Conservation (phyloP, 2,797 vertebrate genomes). For the Chrosomus eos region DNA sequence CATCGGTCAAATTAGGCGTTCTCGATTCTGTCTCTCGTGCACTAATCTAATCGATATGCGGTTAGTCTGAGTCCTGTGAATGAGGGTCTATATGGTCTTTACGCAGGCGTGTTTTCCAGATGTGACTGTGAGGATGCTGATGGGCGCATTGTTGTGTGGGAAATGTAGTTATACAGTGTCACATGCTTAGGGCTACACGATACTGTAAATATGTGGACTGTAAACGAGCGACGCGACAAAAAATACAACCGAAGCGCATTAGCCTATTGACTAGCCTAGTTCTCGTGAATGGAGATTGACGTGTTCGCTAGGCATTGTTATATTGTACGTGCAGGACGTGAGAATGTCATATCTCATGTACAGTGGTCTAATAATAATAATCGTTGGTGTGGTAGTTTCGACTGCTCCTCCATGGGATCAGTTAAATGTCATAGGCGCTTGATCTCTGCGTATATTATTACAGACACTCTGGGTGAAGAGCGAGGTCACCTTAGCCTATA, state of each 20-base stretch:
- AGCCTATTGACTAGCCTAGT: not conserved
- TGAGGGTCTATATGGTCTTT: slow-evolving; percentile 7
- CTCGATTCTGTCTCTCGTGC: slow-evolving; percentile 10
- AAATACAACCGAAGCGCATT: not conserved
- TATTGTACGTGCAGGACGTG: not conserved
- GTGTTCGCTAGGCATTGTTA: slow-evolving; percentile 13
- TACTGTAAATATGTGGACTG: not conserved
- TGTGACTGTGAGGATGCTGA: slow-evolving; percentile 23
- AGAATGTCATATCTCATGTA: slow-evolving; percentile 10
- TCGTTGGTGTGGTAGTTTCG: slow-evolving; percentile 59
- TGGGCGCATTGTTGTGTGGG: slow-evolving; percentile 43
- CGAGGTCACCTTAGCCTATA: too few relatives aligned
- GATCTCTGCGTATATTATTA: slow-evolving; percentile 6
- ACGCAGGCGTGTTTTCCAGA: slow-evolving; percentile 12
- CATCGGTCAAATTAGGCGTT: slow-evolving; percentile 18
- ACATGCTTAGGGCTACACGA: not conserved
- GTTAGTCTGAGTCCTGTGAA: not conserved
- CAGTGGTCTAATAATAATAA: slow-evolving; percentile 58
- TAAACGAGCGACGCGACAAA: not conserved
- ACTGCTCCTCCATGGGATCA: slow-evolving; percentile 63
- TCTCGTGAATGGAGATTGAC: not conserved
- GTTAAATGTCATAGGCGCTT: slow-evolving; percentile 71
- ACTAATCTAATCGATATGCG: not conserved
- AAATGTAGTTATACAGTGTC: slow-evolving; percentile 50
- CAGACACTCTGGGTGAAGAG: not conserved